Base-by-base conservation (phyloP, 2,888 invertebrate species). In the Monochamus alternatus region DNA sequence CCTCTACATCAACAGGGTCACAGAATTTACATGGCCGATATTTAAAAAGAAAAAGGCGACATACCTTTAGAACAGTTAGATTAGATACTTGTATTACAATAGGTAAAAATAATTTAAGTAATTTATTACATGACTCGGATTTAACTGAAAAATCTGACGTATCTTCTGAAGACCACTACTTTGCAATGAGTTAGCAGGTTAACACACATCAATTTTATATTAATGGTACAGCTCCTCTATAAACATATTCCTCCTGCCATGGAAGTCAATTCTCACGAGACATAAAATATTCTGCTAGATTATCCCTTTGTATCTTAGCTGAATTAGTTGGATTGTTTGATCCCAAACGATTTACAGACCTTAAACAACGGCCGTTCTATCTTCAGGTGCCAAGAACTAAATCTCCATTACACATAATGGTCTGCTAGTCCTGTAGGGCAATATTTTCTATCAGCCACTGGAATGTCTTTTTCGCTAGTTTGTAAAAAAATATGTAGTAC, bases 401-500 rank as follows among this genome's bases (percentile, higher is more conserved):
- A 8, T 38, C 43, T 8, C 63, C 63, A 63, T 43, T 63, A 10
- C 32, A 32, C 63, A n/a, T n/a, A 12, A 44, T 70, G n/a, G 38
- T 74, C 67, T 38, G 14, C 43, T 31, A 52, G 31, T 12, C 71
- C 77, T 2, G 74, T 70, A 9, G 74, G 51, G 60, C 74, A 75
- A 47, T 75, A 77, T 51, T 47, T 72, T 22, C 74, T 14, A 66
- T 77, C 60, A 10, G n/a, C 22, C 7, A 22, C 62, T 1, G 70
- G 71, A 9, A 71, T 66, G 10, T 66, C 63, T 10, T 32, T 31
- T 74, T 76, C 76, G 44, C 32, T 60, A 55, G 43, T 52, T 69
- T 74, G 62, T 22, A 74, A 22, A 55, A 70, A 74, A 58, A 70
- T 74, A 47, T 74, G 74, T 5, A 74, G 70, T 5, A 74, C 74